These are phyloP conservation scores for Hydropotes inermis DNA, from an alignment of 2,113 vertebrate genomes.

Conservation along the genomic window DNA sequence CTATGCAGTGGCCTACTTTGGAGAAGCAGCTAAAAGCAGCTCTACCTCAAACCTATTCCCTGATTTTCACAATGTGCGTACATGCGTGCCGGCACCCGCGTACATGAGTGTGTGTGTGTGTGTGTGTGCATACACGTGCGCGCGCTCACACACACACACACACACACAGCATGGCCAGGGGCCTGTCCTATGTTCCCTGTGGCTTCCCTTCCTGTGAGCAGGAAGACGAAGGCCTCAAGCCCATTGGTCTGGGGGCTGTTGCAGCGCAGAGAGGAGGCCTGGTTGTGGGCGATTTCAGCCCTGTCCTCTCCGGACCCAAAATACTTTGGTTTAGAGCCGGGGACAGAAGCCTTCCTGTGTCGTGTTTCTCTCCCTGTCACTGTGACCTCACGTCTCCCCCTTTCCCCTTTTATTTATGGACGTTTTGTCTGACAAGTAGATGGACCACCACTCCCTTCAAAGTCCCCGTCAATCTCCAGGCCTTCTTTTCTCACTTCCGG, in stretches of 20 bases:
- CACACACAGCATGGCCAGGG: no score
- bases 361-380: background rate
- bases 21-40: background rate
- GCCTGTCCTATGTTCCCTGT: fast-evolving
- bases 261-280: background rate
- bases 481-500: background rate
- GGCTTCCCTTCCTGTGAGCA: background rate
- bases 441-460: constrained; percentile 13
- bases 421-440: constrained; percentile 33
- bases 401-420: constrained; percentile 17
- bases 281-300: background rate
- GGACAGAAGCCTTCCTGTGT: background rate
- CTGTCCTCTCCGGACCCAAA: constrained; percentile 24
- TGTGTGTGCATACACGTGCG: no score
- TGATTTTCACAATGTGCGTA: background rate
- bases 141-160: fast-evolving
- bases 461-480: background rate
- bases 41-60: background rate
- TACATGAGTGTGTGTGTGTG: background rate
- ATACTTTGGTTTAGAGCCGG: constrained; percentile 7
- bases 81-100: fast-evolving
- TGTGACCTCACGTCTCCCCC: background rate
- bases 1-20: background rate
- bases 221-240: background rate
- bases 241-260: background rate